Evolutionary conservation across 2,888 invertebrate genomes (phyloP).

Genomic region (Andrena chrysosceles): DNA sequence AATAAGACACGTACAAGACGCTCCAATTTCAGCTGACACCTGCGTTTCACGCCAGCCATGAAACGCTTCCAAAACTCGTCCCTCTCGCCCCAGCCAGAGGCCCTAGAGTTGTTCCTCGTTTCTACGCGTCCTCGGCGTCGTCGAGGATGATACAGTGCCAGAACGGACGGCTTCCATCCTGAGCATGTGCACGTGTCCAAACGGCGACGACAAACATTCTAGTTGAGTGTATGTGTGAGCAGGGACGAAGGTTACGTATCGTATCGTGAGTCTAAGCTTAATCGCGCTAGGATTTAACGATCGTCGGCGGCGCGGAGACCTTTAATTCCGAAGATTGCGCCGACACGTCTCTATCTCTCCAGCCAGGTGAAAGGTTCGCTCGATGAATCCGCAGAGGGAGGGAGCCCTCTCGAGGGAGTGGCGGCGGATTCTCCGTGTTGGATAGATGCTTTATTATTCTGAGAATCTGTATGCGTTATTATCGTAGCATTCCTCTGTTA

Average conservation of each 20-base stretch:
- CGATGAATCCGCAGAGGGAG: constrained; percentile 56
- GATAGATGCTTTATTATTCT: constrained; percentile 66
- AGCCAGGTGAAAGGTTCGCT: constrained; percentile 66
- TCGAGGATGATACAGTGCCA: constrained; percentile 24
- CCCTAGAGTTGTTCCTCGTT: constrained; percentile 22
- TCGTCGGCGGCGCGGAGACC: constrained; percentile 73
- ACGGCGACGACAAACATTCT: constrained; percentile 10
- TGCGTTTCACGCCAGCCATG: constrained; percentile 77
- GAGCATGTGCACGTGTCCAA: background rate
- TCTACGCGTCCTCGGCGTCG: constrained; percentile 19
- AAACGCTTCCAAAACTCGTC: constrained; percentile 57
- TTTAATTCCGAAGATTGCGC: constrained; percentile 76
- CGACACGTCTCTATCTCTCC: constrained; percentile 73
- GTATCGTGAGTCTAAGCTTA: constrained; percentile 50
- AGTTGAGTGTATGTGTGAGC: background rate
- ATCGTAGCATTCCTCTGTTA: constrained; percentile 54
- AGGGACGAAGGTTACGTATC: background rate
- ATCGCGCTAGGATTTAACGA: constrained; percentile 78
- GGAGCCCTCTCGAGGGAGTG: constrained; percentile 48
- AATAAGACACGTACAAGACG: constrained; percentile 82
- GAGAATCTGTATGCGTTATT: constrained; percentile 46
- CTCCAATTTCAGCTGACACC: constrained; percentile 82
- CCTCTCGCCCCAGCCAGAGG: constrained; percentile 17
- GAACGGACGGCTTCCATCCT: constrained; percentile 20
- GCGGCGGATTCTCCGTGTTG: constrained; percentile 36